Percentiles rank a stretch among this genome's conserved stretches.
Evolutionary conservation across 2,888 invertebrate species (phyloP).

Genomic region (Caenorhabditis uteleia): DNA sequence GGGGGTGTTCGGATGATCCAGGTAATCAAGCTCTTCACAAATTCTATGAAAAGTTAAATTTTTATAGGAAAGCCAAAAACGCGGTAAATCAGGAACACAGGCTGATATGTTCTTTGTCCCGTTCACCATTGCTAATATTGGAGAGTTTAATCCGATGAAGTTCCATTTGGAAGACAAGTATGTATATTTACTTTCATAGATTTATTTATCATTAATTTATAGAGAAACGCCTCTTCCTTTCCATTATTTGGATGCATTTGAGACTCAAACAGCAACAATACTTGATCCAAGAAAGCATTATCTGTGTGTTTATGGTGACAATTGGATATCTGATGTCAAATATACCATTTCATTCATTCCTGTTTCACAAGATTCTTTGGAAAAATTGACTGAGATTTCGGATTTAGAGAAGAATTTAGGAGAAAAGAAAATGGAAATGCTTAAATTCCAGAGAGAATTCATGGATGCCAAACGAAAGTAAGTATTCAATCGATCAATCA

Average conservation of each 20-base stretch:
- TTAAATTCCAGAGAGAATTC: slow-evolving; percentile 66
- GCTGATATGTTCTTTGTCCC: slow-evolving; percentile 70
- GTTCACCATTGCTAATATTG: slow-evolving; percentile 63
- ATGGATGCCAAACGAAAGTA: slow-evolving; percentile 63
- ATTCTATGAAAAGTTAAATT: not conserved
- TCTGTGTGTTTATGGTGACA: slow-evolving; percentile 70
- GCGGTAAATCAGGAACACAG: slow-evolving; percentile 57
- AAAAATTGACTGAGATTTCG: slow-evolving; percentile 44
- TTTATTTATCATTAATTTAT: slow-evolving; percentile 3
- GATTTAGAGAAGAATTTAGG: slow-evolving; percentile 47
- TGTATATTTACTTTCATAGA: slow-evolving; percentile 11
- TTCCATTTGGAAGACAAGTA: slow-evolving; percentile 67
- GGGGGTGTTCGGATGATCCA: slow-evolving; percentile 69
- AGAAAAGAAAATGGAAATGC: slow-evolving; percentile 66
- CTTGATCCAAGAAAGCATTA: slow-evolving; percentile 64
- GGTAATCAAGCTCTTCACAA: slow-evolving; percentile 29
- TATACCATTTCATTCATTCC: slow-evolving; percentile 65
- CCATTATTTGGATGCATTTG: slow-evolving; percentile 65
- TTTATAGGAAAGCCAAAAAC: slow-evolving; percentile 61
- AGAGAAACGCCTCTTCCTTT: slow-evolving; percentile 67
- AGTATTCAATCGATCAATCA: not conserved
- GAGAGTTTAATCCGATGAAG: slow-evolving; percentile 68
- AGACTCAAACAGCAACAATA: slow-evolving; percentile 57
- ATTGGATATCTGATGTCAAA: slow-evolving; percentile 67
- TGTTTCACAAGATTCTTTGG: slow-evolving; percentile 35